A percentile compares a stretch with the other conserved stretches of the same genome.
Conservation (phyloP, 2,888 invertebrate species). For the Phalera bucephala region DNA sequence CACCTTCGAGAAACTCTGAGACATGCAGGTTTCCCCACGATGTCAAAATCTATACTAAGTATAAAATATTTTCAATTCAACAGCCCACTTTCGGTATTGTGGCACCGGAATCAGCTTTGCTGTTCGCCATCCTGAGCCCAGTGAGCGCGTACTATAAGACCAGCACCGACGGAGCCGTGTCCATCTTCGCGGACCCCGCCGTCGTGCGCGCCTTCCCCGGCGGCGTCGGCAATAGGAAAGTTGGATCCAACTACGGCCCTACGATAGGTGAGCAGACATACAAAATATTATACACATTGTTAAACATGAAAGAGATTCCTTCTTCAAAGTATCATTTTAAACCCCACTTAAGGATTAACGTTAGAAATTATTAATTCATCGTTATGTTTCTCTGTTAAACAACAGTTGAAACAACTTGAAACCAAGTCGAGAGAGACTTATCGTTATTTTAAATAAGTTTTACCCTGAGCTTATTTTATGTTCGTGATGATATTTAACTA, state of each 20-base stretch:
- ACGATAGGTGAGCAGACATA: slow-evolving; percentile 83
- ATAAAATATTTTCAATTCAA: slow-evolving; percentile 1
- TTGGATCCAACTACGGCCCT: slow-evolving; percentile 97
- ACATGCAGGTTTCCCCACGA: too few species aligned
- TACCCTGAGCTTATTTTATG: too few species aligned
- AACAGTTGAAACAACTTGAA: too few species aligned
- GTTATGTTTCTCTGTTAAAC: too few species aligned
- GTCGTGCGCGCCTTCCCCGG: slow-evolving; percentile 95
- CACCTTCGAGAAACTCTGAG: too few species aligned
- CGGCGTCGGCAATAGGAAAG: slow-evolving; percentile 96
- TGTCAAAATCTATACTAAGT: too few species aligned
- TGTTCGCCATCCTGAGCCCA: slow-evolving; percentile 96
- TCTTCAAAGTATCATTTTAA: too few species aligned
- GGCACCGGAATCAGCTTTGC: slow-evolving; percentile 92
- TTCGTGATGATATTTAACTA: too few species aligned
- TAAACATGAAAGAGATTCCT: slow-evolving; percentile 14
- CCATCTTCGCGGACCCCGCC: slow-evolving; percentile 95
- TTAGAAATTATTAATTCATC: too few species aligned
- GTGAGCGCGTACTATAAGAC: slow-evolving; percentile 96
- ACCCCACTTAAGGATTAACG: too few species aligned
- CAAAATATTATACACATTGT: slow-evolving; percentile 3
- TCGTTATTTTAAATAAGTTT: too few species aligned
- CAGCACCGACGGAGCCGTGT: slow-evolving; percentile 86
- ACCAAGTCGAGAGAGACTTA: too few species aligned
- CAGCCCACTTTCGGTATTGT: slow-evolving; percentile 97